Conservation (phyloP, 2,113 vertebrate genomes). For the Pangasianodon gigas region DNA sequence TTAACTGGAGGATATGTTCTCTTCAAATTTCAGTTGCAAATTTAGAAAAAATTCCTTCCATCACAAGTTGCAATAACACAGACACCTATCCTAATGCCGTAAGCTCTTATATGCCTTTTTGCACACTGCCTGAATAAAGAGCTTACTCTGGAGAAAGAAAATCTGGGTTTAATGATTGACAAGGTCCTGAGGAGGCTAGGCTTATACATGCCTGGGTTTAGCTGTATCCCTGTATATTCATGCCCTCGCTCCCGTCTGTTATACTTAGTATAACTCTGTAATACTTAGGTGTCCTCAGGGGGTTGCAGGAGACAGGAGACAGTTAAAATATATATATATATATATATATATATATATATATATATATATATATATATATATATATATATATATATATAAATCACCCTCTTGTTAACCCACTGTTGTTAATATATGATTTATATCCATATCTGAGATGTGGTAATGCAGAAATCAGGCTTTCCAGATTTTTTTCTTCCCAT, state of each 20-base stretch:
- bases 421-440: background rate
- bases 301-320: background rate
- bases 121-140: background rate
- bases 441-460: background rate
- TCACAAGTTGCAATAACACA: background rate
- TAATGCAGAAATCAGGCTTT: background rate
- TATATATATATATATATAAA: too few species aligned
- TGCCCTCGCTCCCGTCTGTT: conserved; percentile 15
- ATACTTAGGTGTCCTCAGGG: background rate
- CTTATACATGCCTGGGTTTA: background rate
- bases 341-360: too few species aligned
- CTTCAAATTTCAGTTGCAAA: background rate
- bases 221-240: background rate
- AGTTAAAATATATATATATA: background rate
- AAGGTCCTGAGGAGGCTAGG: background rate
- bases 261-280: background rate
- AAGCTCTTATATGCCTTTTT: background rate
- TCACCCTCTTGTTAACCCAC: background rate
- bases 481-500: background rate
- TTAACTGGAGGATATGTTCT: background rate
- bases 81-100: background rate
- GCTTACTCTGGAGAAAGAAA: background rate
- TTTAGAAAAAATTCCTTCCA: background rate
- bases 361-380: too few species aligned
- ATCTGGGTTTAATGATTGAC: background rate